Base-by-base conservation (phyloP, 2,113 vertebrate genomes). In the Entelurus aequoreus region DNA sequence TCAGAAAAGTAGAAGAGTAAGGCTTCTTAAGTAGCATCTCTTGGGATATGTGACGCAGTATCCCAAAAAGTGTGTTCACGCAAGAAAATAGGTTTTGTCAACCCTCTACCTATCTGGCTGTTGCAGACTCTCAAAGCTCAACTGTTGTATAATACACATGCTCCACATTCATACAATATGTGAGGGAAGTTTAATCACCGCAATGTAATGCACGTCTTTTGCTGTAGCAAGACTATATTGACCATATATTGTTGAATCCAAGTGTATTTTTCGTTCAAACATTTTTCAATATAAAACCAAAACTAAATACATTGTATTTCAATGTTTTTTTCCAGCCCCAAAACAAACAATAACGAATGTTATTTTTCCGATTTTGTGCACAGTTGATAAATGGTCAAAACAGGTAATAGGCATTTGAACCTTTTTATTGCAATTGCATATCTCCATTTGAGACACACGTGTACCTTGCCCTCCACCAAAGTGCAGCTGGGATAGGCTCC, bases 1-100 rank as follows among this genome's bases (percentile, higher is more conserved):
- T 42, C 44, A 50, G 48, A 66, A 66, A 66, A 55, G 35, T 28
- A 42, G 50, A 66, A 65, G 14, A 54, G 15, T 60, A 66, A 65
- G 71, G 44, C 14, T 15, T 48, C 54, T 65, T 68, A 54, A 62
- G 16, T 40, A 40, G 38, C 8, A 5, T 65, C 74, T 75, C 66
- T 36, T 5, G 62, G 64, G 80, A 69, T 42, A 15, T 46, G 44
- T 60, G 63, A 71, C 0, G 14, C 75, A 66, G 37, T 28, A 62
- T 60, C 40, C 61, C n/a, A 68, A 62, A 75, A 19, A 62, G 50
- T 49, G 38, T 64, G 62, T 60, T 15, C 68, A 66, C 52, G n/a
- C 55, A 35, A 47, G 56, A 62, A 67, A 75, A 63, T 56, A 68
- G 69, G 8, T 71, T 75, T 63, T n/a, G 38, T 28, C 16, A 66